Evolutionary conservation across 2,797 vertebrate genomes (phyloP), one percentile per base, ranked within the genome.

Genomic region (Neoniphon sammara): DNA sequence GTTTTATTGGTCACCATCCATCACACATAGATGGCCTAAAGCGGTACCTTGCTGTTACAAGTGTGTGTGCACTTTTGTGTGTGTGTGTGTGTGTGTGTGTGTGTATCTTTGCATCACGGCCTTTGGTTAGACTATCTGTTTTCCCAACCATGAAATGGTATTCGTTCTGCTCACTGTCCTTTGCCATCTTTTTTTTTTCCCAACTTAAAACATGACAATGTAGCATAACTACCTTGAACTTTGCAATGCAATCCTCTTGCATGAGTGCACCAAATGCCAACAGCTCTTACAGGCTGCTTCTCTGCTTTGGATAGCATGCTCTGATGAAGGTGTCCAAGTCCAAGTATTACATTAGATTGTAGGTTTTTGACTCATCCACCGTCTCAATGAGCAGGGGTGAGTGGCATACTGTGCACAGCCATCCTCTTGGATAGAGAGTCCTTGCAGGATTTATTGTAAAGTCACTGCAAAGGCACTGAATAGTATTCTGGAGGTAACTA

Each of bases 1-100:
- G 59, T 82, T 91, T 92, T 91, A 91, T 84, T 88, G 77, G 88
- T 86, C 66, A n/a, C 85, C 76, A 92, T 92, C 87, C 83, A 93
- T 94, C 92, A 91, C 30, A 57, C 61, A 47, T 10, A 80, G 68
- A 87, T 70, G 79, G 62, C 77, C 83, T 59, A 27, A 77, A 82
- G 79, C 86, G 73, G 73, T 82, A 85, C 75, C 78, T 88, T 89
- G 76, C 77, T 85, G 74, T 87, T n/a, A n/a, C n/a, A n/a, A n/a
- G n/a, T n/a, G n/a, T n/a, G 83, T 84, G 88, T 80, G 36, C 66
- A 74, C n/a, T n/a, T n/a, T n/a, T 70, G 75, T 81, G 53, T 61
- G 50, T 64, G 20, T 12, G n/a, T 34, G 76, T 77, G 62, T 78
- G 67, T 70, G 49, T 61, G 70, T 76, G 78, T 76, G 44, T 56